These are phyloP conservation scores for Drymodes brunneopygia DNA, from an alignment of 2,113 vertebrate genomes.

Conservation along the genomic window DNA sequence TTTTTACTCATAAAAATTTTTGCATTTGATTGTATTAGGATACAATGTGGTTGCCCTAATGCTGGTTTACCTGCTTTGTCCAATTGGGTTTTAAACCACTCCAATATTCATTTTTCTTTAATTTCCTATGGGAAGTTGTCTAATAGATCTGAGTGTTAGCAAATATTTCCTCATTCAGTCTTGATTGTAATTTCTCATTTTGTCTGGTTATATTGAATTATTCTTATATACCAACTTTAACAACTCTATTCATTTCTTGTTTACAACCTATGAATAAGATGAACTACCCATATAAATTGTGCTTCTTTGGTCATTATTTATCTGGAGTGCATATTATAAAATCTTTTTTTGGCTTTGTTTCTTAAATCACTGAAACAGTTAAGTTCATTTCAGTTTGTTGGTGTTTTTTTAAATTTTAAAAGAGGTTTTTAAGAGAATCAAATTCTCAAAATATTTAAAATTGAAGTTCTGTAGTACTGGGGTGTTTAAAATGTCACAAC, in stretches of 20 bases:
- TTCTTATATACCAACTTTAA: neutral
- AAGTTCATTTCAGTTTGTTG: neutral
- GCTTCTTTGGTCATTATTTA: neutral
- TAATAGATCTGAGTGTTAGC: neutral
- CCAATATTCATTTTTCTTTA: neutral
- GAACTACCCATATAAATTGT: neutral
- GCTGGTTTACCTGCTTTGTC: neutral
- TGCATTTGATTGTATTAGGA: neutral
- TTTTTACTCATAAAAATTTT: neutral
- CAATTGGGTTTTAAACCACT: neutral
- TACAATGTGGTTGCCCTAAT: neutral
- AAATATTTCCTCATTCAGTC: slow-evolving; percentile 6
- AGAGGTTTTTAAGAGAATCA: neutral
- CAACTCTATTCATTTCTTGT: neutral
- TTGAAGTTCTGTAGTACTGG: neutral
- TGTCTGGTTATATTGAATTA: neutral
- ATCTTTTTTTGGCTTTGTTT: neutral
- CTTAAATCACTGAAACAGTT: neutral
- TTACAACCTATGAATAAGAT: neutral
- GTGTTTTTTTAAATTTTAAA: accelerated
- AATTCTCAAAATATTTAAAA: neutral
- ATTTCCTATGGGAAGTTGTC: neutral
- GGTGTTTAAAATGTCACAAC: neutral
- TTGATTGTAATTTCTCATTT: neutral
- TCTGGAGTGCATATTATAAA: neutral